Evolutionary conservation across 2,888 invertebrate species (phyloP).

Genomic region (Ennomos erosarius): DNA sequence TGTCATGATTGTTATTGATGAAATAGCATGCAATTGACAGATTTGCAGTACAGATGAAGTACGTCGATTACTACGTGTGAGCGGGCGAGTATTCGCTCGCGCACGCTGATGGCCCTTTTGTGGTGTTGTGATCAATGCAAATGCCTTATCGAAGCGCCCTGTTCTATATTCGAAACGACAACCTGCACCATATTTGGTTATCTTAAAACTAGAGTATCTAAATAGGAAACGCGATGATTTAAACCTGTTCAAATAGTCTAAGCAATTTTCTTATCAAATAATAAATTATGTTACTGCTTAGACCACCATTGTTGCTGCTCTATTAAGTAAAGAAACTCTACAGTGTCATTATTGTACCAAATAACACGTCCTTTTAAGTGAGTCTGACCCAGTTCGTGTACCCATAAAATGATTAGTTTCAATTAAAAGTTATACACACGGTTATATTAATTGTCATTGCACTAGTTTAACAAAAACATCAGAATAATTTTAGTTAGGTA

Average conservation of each 20-base stretch:
- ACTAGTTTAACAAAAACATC: constrained; percentile 5
- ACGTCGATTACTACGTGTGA: constrained; percentile 37
- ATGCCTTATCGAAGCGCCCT: constrained; percentile 41
- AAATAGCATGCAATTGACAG: too few species aligned
- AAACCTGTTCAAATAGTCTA: constrained; percentile 5
- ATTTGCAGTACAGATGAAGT: constrained; percentile 24
- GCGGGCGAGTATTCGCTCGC: constrained; percentile 19
- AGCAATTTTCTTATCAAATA: constrained; percentile 15
- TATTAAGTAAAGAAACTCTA: constrained; percentile 14
- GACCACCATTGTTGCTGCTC: background rate
- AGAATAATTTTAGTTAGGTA: background rate
- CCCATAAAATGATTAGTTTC: constrained; percentile 15
- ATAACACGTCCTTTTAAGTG: constrained; percentile 7
- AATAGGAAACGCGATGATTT: constrained; percentile 19
- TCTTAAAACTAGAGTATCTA: constrained; percentile 28
- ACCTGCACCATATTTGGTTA: constrained; percentile 33
- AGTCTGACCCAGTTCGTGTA: constrained; percentile 14
- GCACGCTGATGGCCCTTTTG: background rate
- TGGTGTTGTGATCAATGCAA: constrained; percentile 41
- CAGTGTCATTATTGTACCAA: constrained; percentile 2
- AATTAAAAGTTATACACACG: constrained; percentile 11
- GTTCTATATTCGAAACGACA: constrained; percentile 40
- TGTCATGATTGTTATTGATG: constrained; percentile 5
- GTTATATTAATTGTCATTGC: constrained; percentile 1
- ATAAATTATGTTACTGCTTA: constrained; percentile 14